Base-by-base conservation (phyloP, 2,797 vertebrate species). In the Uromys caudimaculatus region DNA sequence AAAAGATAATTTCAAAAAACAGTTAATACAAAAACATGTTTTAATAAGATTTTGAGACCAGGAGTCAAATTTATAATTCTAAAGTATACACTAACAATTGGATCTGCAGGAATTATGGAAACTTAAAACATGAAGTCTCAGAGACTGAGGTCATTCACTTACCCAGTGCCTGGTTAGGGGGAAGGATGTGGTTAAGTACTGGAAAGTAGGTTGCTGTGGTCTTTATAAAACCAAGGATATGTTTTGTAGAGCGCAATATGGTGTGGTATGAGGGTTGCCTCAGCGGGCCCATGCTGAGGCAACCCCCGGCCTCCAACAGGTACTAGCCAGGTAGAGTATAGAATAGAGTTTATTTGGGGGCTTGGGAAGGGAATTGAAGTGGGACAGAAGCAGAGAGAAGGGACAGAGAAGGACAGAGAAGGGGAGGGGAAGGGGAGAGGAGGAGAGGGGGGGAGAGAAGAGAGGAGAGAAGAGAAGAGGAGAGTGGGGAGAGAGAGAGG, bases 1-100 rank as follows among this genome's bases (percentile, higher is more conserved):
- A 94, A 93, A 73, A 41, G 47, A 11, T 93, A 86, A 88, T 77
- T 93, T 87, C 58, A 96, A 95, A 95, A 60, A 96, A 81, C 19
- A 1, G 23, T 87, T 93, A 79, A 38, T 95, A 90, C 23, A 95
- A 96, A 58, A 84, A 62, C 13, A 94, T 44, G n/a, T 94, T 92
- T 7, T 95, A 41, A 89, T 8, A 77, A 73, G 17, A 89, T 79
- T 50, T 83, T 82, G 67, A 90, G n/a, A 92, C 47, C 23, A 95
- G 23, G 16, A 94, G 75, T 27, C n/a, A 97, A 82, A 95, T 3
- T 64, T 41, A 71, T 23, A 95, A 87, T 77, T 90, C 27, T 93
- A 79, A 94, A 96, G 81, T 73, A 95, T 78, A 94, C 19, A n/a
- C 60, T 76, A 58, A 93, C 21, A 93, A 89, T 0, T 78, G 78